These are phyloP conservation scores for Chymomyza fuscimana DNA, from an alignment of 2,888 invertebrate genomes.

Conservation along the genomic window DNA sequence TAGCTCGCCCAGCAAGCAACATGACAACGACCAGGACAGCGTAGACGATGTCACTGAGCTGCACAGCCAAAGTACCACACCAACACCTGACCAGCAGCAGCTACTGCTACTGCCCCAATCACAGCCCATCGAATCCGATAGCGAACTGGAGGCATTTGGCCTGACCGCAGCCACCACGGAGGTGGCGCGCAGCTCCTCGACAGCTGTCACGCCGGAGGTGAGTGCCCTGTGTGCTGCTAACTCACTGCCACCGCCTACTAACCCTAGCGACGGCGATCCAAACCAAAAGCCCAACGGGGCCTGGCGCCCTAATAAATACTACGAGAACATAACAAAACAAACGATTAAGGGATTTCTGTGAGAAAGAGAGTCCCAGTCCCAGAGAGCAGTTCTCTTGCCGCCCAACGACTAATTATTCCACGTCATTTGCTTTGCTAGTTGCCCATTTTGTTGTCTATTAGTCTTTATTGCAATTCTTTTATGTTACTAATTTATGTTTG, in stretches of 20 bases:
- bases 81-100: constrained; percentile 67
- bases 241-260: constrained; percentile 18
- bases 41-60: constrained; percentile 67
- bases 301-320: constrained; percentile 81
- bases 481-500: constrained; percentile 16
- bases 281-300: constrained; percentile 68
- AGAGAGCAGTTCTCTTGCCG: background rate
- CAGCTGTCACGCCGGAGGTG: constrained; percentile 77
- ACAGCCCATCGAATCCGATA: constrained; percentile 67
- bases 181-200: constrained; percentile 39
- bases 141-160: constrained; percentile 63
- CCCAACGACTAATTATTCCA: constrained; percentile 52
- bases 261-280: constrained; percentile 33
- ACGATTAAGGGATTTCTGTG: constrained; percentile 82
- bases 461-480: constrained; percentile 22
- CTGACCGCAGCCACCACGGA: constrained; percentile 68
- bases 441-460: constrained; percentile 21
- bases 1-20: constrained; percentile 21
- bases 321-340: constrained; percentile 82
- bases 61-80: constrained; percentile 76
- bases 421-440: constrained; percentile 37
- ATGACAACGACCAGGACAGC: constrained; percentile 48
- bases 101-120: constrained; percentile 39
- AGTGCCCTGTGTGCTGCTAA: constrained; percentile 51
- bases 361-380: constrained; percentile 19